Evolutionary conservation across 2,113 vertebrate genomes (phyloP), one percentile per base, ranked within the genome.

Genomic region (Mustela lutreola): DNA sequence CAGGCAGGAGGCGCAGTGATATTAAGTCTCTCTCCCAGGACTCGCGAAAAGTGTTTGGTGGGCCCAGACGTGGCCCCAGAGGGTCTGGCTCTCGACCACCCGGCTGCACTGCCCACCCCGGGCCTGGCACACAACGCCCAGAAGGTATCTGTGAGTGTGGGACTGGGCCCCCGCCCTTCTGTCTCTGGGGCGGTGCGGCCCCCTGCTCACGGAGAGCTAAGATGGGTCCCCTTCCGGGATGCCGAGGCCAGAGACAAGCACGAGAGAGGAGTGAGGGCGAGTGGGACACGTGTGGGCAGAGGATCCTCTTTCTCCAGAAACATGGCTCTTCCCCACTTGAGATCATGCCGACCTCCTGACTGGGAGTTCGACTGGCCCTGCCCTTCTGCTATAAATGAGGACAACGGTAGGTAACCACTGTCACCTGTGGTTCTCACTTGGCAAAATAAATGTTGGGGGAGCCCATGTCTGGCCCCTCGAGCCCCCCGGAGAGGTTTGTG

Each of bases 201-300:
- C 58, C 53, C 56, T 48, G 75, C 67, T 73, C 48, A 31, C 0
- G 0, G 45, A 24, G 18, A 82, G n/a, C 63, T 60, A 16, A 24
- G 48, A 62, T 0, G 5, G n/a, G 42, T 28, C n/a, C 60, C 48
- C 21, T 2, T 62, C 31, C 10, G 4, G 53, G 14, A 42, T 45
- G 45, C 56, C 56, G 45, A 53, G 12, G 42, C 53, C n/a, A n/a
- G 60, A n/a, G 58, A 7, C 58, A 33, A 16, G 10, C 21, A 4
- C 0, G 2, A 45, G 11, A 4, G 4, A 19, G 19, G 21, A 56
- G 28, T 18, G 6, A 19, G 8, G 53, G 26, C 11, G 8, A 31
- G 62, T 3, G 8, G 22, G 62, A 65, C 21, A 22, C 2, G 0
- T 0, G 7, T 33, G 24, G 6, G 7, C 2, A 0, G 50, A n/a